phyloP scores from a whole-genome alignment of 2,888 invertebrate genomes.

The Polyommatus iphigenia region DNA sequence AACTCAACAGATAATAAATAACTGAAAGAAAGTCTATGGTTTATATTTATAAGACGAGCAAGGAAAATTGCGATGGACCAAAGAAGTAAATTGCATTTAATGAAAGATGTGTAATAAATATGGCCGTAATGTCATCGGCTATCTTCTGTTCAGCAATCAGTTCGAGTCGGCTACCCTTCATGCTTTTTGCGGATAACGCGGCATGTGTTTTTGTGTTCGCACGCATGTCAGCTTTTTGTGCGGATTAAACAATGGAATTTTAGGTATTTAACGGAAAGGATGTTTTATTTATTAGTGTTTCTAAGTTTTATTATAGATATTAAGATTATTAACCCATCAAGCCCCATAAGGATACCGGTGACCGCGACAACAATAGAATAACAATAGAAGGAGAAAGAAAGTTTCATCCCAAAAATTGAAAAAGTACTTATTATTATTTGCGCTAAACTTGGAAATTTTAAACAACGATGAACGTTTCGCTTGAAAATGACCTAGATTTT shows the following conservation, averaged over 20 bases:
- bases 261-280: background rate
- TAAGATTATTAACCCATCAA: too few relatives aligned
- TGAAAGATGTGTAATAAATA: constrained; percentile 38
- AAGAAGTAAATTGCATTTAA: constrained; percentile 32
- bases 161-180: constrained; percentile 60
- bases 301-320: background rate
- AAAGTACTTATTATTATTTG: background rate
- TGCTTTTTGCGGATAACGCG: constrained; percentile 56
- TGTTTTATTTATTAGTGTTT: background rate
- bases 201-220: constrained; percentile 67
- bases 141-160: constrained; percentile 62
- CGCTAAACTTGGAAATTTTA: background rate
- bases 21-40: background rate
- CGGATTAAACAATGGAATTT: constrained; percentile 48
- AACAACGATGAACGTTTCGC: background rate
- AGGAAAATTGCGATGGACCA: background rate
- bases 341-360: too few relatives aligned
- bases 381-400: too few relatives aligned
- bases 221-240: constrained; percentile 65
- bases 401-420: background rate
- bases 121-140: constrained; percentile 48
- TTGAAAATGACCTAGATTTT: background rate
- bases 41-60: background rate
- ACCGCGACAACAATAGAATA: too few relatives aligned
- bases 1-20: too few relatives aligned